Evolutionary conservation across 2,113 vertebrate species (phyloP), one percentile per base, ranked within the genome.

Genomic region (Progne subis): DNA sequence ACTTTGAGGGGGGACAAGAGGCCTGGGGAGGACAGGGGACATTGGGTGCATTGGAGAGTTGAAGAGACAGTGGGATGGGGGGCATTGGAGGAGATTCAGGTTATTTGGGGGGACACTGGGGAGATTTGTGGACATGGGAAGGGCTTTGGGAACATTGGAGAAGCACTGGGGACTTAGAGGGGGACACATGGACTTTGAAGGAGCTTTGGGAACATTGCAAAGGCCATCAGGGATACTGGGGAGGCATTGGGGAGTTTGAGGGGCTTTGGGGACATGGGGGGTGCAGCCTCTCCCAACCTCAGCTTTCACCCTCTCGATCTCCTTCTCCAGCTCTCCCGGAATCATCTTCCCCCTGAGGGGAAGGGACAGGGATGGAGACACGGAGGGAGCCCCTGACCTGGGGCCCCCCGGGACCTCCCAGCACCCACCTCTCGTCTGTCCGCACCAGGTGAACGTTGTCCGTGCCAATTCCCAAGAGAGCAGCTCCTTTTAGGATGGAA

Each of bases 271-370:
- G 18, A 41, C 18, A 31, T 24, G 29, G 10, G 6, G 11, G 2
- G 18, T 37, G 44, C 8, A 31, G 34, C 10, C 28, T 52, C 1
- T 10, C 37, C 89, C 69, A 88, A 98, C 98, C 98, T 98, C 97
- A 0, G 96, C 98, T 97, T 98, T 98, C 11, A 98, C 98, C 88
- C 96, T 95, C 43, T 92, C 69, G 89, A 99, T 99, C 95, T 99
- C 98, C 94, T 97, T 97, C 86, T 99, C 98, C 89, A 99, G 97
- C 94, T 99, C 98, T 63, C 98, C 98, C 5, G 99, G 98, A 82
- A 98, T 98, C 98, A 99, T 99, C 78, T 95, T 98, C 47, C 99
- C 99, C 86, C 99, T 99, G 85, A 44, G 53, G 15, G 21, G 25
- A 76, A 77, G 46, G 83, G 26, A 77, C 32, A 68, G 21, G 17